Percentiles rank a stretch among this genome's conserved stretches.
phyloP scores from a whole-genome alignment of 37 sponge, comb jelly and placozoan species.

The Cladorhizidae sp. region DNA sequence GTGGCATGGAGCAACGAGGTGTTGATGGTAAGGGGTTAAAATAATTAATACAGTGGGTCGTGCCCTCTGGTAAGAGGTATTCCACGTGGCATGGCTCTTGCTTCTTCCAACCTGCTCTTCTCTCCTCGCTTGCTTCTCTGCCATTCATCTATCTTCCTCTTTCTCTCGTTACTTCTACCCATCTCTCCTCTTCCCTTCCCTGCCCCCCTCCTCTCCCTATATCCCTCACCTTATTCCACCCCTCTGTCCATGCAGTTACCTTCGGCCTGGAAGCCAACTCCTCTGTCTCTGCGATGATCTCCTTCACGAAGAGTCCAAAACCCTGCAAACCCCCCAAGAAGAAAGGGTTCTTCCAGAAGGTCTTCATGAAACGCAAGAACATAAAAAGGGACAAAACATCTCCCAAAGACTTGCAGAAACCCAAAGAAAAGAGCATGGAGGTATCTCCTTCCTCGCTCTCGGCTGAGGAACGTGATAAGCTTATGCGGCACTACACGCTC shows the following conservation, averaged over 20 bases:
- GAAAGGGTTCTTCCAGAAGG: constrained; percentile 28
- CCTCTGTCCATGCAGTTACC: not conserved
- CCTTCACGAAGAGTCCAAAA: constrained; percentile 42
- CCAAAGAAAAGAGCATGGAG: not conserved
- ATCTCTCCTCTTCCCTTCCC: too few species aligned
- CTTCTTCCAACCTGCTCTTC: too few species aligned
- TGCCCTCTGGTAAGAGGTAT: too few species aligned
- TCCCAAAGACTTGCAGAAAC: not conserved
- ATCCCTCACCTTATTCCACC: too few species aligned
- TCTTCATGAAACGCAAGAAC: constrained; percentile 39
- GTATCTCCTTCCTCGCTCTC: constrained; percentile 12
- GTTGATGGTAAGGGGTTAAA: constrained; percentile 29
- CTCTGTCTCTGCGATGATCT: constrained; percentile 33
- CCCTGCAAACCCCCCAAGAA: constrained; percentile 17
- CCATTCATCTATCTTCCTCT: too few species aligned
- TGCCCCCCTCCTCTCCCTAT: too few species aligned
- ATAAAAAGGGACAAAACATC: constrained; percentile 1
- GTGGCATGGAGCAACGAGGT: constrained; percentile 14
- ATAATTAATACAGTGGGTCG: too few species aligned
- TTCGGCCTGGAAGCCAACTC: not conserved
- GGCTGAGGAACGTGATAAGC: constrained; percentile 7
- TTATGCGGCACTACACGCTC: not conserved
- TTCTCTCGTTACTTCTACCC: too few species aligned
- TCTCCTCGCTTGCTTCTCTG: too few species aligned
- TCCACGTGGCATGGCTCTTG: too few species aligned